phyloP scores from a whole-genome alignment of 1,140 invertebrate genomes.

The Geopemphigus sp. region DNA sequence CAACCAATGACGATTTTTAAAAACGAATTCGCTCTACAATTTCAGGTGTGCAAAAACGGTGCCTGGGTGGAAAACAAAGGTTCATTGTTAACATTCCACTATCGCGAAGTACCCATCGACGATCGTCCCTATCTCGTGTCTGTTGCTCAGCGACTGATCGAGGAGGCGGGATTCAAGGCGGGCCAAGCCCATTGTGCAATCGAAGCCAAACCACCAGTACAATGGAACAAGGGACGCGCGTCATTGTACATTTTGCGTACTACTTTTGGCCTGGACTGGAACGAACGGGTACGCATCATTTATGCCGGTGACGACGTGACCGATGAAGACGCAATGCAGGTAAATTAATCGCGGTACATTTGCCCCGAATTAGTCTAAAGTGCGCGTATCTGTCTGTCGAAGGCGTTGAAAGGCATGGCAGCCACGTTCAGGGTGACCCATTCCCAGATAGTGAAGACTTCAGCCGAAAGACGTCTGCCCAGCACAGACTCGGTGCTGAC shows the following conservation, averaged over 20 bases:
- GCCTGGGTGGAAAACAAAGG: constrained; percentile 93
- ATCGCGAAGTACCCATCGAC: constrained; percentile 73
- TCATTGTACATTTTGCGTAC: constrained; percentile 86
- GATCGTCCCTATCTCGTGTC: constrained; percentile 65
- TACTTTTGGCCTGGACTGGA: constrained; percentile 87
- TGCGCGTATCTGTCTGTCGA: no score
- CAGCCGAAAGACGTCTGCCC: constrained; percentile 78
- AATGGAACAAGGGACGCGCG: constrained; percentile 88
- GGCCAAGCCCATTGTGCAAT: constrained; percentile 77
- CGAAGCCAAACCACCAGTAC: constrained; percentile 82
- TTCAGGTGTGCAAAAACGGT: constrained; percentile 72
- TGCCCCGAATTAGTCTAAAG: no score
- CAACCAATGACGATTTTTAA: no score
- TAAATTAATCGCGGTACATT: constrained; percentile 60
- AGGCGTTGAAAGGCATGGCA: constrained; percentile 85
- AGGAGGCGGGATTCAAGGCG: constrained; percentile 72
- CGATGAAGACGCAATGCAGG: constrained; percentile 88
- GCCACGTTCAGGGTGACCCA: constrained; percentile 84
- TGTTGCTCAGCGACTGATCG: constrained; percentile 70
- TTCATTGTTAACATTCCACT: constrained; percentile 82
- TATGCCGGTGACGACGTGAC: constrained; percentile 87
- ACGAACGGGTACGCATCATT: constrained; percentile 83
- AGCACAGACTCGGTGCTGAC: constrained; percentile 84
- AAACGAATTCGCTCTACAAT: no score
- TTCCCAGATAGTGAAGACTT: constrained; percentile 77